phyloP scores from a whole-genome alignment of 30 jellyfish, hydroid and myxozoan species.

The Clytia hemisphaerica region DNA sequence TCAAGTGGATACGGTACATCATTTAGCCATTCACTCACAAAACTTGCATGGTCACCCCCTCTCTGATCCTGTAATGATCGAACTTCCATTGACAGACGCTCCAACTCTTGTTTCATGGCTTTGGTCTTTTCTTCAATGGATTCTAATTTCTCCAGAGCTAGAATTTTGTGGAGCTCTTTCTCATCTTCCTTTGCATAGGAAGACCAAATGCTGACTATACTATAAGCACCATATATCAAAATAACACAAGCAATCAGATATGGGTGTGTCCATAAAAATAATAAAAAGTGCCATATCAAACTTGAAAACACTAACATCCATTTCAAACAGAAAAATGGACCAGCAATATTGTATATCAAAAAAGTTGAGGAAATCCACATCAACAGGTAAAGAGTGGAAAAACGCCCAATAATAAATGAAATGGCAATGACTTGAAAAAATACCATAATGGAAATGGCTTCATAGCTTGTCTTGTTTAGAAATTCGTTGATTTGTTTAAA shows the following conservation, averaged over 20 bases:
- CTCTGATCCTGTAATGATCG: background rate
- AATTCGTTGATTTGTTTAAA: background rate
- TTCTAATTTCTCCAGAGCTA: background rate
- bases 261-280: conserved; percentile 11
- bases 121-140: background rate
- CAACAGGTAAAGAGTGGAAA: background rate
- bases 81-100: background rate
- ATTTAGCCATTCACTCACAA: too few relatives aligned
- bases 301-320: background rate
- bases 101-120: background rate
- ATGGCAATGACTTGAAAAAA: background rate
- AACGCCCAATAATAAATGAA: background rate
- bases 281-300: background rate
- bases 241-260: background rate
- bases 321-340: background rate
- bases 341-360: conserved; percentile 4
- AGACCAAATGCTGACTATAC: background rate
- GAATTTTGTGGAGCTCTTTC: background rate
- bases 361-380: conserved; percentile 4
- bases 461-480: background rate
- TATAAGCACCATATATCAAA: background rate
- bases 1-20: background rate
- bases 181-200: background rate
- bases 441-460: background rate
- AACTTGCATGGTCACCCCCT: too few relatives aligned